These are phyloP conservation scores for Oscheius sp. DNA, from an alignment of 2,888 invertebrate genomes.

Conservation along the genomic window DNA sequence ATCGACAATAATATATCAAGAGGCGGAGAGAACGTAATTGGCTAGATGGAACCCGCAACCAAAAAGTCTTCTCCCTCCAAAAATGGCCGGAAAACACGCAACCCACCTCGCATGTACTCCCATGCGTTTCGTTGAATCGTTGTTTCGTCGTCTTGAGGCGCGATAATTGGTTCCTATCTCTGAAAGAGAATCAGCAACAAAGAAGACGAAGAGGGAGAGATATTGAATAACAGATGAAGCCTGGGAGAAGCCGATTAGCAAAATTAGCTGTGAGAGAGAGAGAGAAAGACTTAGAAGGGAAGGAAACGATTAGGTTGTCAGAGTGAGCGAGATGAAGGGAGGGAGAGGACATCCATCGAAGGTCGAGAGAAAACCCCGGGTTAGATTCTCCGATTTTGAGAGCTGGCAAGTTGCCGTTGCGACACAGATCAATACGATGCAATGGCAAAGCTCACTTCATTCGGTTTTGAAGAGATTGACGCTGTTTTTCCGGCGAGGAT, in stretches of 20 bases:
- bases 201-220: slow-evolving; percentile 4
- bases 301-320: too few relatives aligned
- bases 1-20: slow-evolving; percentile 25
- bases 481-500: slow-evolving; percentile 16
- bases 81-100: background rate
- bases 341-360: background rate
- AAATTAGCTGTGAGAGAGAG: slow-evolving; percentile 13
- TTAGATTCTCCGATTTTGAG: slow-evolving; percentile 19
- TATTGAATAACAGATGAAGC: slow-evolving; percentile 31
- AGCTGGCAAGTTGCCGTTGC: slow-evolving; percentile 15
- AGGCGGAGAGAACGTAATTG: slow-evolving; percentile 18
- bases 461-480: slow-evolving; percentile 14
- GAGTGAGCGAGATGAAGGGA: too few relatives aligned
- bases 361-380: background rate
- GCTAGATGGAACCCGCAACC: slow-evolving; percentile 3
- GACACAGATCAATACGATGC: slow-evolving; percentile 24
- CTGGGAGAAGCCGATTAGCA: slow-evolving; percentile 20
- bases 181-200: slow-evolving; percentile 2
- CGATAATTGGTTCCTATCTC: slow-evolving; percentile 23
- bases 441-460: slow-evolving; percentile 31
- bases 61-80: background rate
- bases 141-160: slow-evolving; percentile 18
- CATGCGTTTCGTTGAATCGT: slow-evolving; percentile 27
- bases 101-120: slow-evolving; percentile 31
- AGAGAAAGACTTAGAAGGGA: background rate